Evolutionary conservation across 2,888 invertebrate species (phyloP).

Genomic region (Cantharis rustica): DNA sequence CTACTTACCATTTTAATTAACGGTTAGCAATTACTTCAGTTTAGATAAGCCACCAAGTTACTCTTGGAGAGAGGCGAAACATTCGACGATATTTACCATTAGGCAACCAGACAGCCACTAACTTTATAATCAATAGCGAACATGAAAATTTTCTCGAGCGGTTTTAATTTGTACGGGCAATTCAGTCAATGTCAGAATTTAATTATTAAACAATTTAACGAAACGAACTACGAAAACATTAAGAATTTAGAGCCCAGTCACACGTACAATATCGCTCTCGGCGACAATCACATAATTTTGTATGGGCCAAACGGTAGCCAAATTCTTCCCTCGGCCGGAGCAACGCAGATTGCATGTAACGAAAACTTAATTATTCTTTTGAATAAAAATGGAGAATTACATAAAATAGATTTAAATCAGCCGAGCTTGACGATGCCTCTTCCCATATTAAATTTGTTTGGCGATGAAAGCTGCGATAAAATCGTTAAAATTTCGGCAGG

Average conservation of each 20-base stretch:
- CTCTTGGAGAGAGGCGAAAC: neutral
- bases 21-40: neutral
- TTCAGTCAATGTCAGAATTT: slow-evolving; percentile 34
- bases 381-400: slow-evolving; percentile 38
- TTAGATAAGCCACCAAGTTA: neutral
- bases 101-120: neutral
- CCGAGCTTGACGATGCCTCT: slow-evolving; percentile 28
- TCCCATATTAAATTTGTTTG: slow-evolving; percentile 35
- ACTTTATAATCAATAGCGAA: slow-evolving; percentile 26
- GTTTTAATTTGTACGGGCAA: slow-evolving; percentile 54
- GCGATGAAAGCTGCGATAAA: slow-evolving; percentile 35
- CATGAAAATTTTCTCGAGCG: slow-evolving; percentile 52
- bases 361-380: slow-evolving; percentile 45
- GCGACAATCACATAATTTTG: slow-evolving; percentile 21
- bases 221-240: slow-evolving; percentile 37
- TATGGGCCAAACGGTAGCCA: slow-evolving; percentile 24
- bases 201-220: slow-evolving; percentile 39
- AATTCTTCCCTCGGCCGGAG: slow-evolving; percentile 8
- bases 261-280: slow-evolving; percentile 35
- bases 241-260: slow-evolving; percentile 42
- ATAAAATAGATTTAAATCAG: slow-evolving; percentile 39
- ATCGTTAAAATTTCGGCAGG: slow-evolving; percentile 58
- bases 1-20: neutral
- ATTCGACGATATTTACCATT: neutral
- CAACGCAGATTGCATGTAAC: slow-evolving; percentile 37